Evolutionary conservation across 2,888 invertebrate species (phyloP), one percentile per base, ranked within the genome.

Genomic region (Stenichneumon culpator): DNA sequence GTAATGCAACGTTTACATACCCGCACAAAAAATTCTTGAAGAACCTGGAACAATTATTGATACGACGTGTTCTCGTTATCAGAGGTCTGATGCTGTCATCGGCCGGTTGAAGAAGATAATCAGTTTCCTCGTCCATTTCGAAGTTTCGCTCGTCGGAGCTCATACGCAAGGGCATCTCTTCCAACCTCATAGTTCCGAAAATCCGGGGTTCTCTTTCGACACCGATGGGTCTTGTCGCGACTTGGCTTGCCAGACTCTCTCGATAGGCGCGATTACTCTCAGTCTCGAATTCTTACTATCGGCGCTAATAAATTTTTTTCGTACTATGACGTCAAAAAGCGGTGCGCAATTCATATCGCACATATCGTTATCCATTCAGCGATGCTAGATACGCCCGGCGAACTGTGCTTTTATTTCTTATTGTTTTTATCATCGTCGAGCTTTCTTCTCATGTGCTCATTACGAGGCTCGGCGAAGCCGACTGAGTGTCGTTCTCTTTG

Each of bases 51-150:
- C 93, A 93, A 83, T 92, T 90, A 79, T 90, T 91, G 22, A 92
- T 88, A 74, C 92, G 90, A 54, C 92, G 89, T 57, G 91, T 90
- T 82, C 92, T 89, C 16, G 89, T 89, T 57, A 90, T 89, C 69
- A 93, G 84, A 2, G 93, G 90, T 73, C 92, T 86, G 72, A 93
- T 91, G 87, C 91, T 93, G 63, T 92, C 93, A 82, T 93, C 93
- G 5, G 90, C 82, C 4, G 94, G 92, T 39, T 93, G 93, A 36
- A 94, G 89, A 68, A 94, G 91, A 89, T 93, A 94, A 84, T 94
- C 94, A 0, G 94, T 93, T 84, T 94, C 94, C 80, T 94, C 94
- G 86, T 93, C 94, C 94, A 94, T 93, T 89, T 94, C 94, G 89
- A 94, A 94, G 88, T 93, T 92, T 87, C 91, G 93, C 89, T 94